Evolutionary conservation across 2,888 invertebrate genomes (phyloP), one percentile per base, ranked within the genome.

Genomic region (Chymomyza amoena): DNA sequence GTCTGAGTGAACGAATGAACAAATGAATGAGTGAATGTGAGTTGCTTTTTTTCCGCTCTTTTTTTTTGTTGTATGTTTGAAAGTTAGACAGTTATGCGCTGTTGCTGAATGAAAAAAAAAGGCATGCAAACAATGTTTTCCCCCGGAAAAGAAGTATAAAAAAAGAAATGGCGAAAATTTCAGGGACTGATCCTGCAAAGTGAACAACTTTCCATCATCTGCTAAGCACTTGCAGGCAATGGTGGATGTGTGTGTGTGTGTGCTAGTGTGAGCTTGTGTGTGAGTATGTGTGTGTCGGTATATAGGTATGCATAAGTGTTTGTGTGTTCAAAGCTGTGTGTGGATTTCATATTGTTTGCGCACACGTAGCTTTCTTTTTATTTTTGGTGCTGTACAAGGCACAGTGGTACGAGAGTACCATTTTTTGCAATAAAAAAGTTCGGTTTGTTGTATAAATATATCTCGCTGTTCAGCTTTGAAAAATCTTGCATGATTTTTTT

Each of bases 81-180:
- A 61, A 69, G 64, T 18, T 25, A 51, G 64, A 63, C 64, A 39
- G 61, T n/a, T 39, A 39, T 61, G 45, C 36, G 61, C 36, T 39
- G 61, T 18, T 39, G 39, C 39, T 39, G 6, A 45, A 45, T n/a
- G 52, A 15, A 51, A 61, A 77, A 74, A 45, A 45, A 13, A 1
- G 64, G 77, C 71, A 77, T 77, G 77, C 77, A 77, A 77, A 77
- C 77, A 77, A 75, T 77, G 77, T 74, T 69, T 45, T 59, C 56
- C 61, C 50, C 50, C 15, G 15, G 15, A 15, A 32, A 62, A 45
- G 57, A 36, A 10, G 15, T 6, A 62, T 52, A 64, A 51, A 32
- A 54, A 54, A 51, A 51, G 6, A 13, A 7, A 51, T 3, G 6
- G 6, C 32, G 39, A 45, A 45, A 45, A 4, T 2, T 13, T 13